Conservation (phyloP, 2,113 vertebrate genomes). For the Poecile atricapillus region DNA sequence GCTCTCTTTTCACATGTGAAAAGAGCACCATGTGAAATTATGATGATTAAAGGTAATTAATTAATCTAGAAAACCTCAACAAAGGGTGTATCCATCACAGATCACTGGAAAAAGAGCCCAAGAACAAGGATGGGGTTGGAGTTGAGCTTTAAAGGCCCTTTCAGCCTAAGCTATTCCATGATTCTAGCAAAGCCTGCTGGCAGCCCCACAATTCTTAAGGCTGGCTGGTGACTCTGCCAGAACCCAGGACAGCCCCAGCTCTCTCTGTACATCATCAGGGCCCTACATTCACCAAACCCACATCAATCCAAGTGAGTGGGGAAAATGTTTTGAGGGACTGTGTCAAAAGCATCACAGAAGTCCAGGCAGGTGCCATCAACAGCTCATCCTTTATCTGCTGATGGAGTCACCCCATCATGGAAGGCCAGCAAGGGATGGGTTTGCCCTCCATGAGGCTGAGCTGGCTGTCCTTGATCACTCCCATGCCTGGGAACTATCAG, state of each 20-base stretch:
- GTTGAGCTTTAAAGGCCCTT: not conserved
- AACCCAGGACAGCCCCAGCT: not conserved
- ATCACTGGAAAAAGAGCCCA: not conserved
- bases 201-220: not conserved
- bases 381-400: not conserved
- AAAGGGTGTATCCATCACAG: not conserved
- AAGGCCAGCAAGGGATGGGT: not conserved
- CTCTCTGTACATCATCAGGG: not conserved
- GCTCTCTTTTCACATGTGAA: not conserved
- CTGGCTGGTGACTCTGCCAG: not conserved
- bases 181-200: not conserved
- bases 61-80: not conserved
- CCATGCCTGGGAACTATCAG: not conserved
- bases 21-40: not conserved
- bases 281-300: not conserved
- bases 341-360: not conserved
- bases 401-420: not conserved
- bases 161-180: not conserved
- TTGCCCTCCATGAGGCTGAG: rapidly evolving
- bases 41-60: not conserved
- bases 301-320: not conserved
- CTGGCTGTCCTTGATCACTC: not conserved
- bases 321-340: not conserved
- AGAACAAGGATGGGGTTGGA: not conserved
- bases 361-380: not conserved